Percentiles rank a stretch among this genome's conserved stretches.
Evolutionary conservation across 2,113 vertebrate genomes (phyloP).

Genomic region (Oplegnathus fasciatus): DNA sequence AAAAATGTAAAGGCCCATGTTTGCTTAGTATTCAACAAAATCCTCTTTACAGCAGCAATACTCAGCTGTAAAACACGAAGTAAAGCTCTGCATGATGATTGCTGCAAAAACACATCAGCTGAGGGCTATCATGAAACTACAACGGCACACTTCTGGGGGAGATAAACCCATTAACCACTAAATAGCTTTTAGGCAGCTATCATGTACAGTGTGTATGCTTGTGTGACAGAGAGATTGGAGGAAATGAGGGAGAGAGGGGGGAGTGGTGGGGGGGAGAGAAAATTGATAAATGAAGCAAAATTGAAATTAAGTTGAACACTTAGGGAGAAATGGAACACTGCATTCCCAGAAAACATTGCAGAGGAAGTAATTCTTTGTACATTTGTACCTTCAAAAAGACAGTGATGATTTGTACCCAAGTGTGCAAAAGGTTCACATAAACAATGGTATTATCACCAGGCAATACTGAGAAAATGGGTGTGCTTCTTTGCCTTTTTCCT

Average conservation of each 20-base stretch:
- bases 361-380: not conserved
- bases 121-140: slow-evolving; percentile 33
- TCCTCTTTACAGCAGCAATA: slow-evolving; percentile 11
- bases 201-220: slow-evolving; percentile 10
- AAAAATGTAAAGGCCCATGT: slow-evolving; percentile 23
- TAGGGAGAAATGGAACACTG: not conserved
- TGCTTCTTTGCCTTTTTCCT: not conserved
- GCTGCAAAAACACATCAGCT: slow-evolving; percentile 23
- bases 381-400: not conserved
- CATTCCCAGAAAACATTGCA: not conserved
- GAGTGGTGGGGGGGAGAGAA: too few species aligned
- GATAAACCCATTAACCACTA: slow-evolving; percentile 49
- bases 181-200: slow-evolving; percentile 46
- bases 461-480: not conserved
- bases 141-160: slow-evolving; percentile 11
- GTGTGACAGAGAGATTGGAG: slow-evolving; percentile 38
- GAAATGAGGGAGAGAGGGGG: slow-evolving; percentile 16
- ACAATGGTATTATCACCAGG: not conserved
- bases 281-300: slow-evolving; percentile 40
- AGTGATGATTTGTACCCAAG: not conserved
- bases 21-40: slow-evolving; percentile 24
- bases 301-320: not conserved
- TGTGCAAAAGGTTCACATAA: not conserved
- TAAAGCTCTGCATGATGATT: slow-evolving; percentile 3
- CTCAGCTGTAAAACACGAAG: not conserved